Evolutionary conservation across 2,797 vertebrate genomes (phyloP), one percentile per base, ranked within the genome.

Genomic region (Diglossa cyanea): DNA sequence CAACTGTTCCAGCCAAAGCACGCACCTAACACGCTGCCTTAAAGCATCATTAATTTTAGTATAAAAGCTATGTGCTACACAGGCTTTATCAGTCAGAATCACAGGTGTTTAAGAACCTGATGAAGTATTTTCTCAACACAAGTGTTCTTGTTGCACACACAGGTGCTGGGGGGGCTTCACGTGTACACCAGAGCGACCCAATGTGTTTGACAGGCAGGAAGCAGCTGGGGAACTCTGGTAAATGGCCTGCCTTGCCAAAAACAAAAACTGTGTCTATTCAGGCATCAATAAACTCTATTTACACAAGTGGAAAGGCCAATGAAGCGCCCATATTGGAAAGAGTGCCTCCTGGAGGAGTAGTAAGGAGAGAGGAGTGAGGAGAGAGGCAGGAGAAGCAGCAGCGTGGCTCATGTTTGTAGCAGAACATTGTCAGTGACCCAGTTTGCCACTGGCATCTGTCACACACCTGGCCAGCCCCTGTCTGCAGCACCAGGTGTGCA

Each of bases 21-120:
- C 0, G 0, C 87, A 79, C 89, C 73, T 60, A 84, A 77, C 82
- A 71, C 1, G 0, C 66, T 95, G 93, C 77, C 80, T 94, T 66
- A 94, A 90, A 94, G 94, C 94, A 82, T 94, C 94, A 95, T 97
- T 96, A 97, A 91, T 73, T 94, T 92, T 57, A 50, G 84, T 21
- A 85, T 25, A 86, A 95, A 88, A 96, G 53, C 77, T 90, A 3
- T 66, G 57, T 83, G 88, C 80, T 93, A 85, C 70, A 47, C 71
- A 89, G 74, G 57, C 75, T 89, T 93, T 88, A 89, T 95, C 75
- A 89, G 75, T 84, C 84, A 83, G 37, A 85, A 89, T 79, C 90
- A 67, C 81, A 89, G 88, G 84, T 92, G 86, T 72, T 96, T 80
- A 85, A 89, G 78, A 68, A 54, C n/a, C 50, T 65, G 67, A 74